Conservation (phyloP, 2,888 invertebrate species). For the Rhamphomyia laevipes region DNA sequence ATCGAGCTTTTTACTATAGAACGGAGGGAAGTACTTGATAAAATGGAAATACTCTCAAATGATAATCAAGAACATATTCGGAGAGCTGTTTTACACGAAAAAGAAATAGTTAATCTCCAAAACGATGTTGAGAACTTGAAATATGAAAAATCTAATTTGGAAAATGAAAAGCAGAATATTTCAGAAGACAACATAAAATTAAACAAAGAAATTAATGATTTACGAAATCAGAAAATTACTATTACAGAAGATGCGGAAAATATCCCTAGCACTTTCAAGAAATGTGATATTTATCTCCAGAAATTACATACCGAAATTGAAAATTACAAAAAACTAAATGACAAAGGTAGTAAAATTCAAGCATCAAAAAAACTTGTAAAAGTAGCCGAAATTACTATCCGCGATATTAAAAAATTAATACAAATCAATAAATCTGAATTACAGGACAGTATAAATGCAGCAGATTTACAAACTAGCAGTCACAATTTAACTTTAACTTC, state of each 20-base stretch:
- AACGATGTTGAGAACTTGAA: conserved; percentile 38
- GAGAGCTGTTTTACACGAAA: no score
- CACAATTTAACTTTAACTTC: no score
- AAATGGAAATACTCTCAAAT: conserved; percentile 48
- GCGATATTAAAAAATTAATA: no score
- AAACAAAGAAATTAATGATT: conserved; percentile 21
- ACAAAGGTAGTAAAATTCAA: conserved; percentile 32
- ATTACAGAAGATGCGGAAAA: conserved; percentile 26
- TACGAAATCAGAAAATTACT: conserved; percentile 29
- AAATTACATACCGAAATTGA: conserved; percentile 33
- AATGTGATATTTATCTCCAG: conserved; percentile 28
- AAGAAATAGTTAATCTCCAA: conserved; percentile 21
- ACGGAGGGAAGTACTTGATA: conserved; percentile 55
- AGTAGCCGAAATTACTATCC: conserved; percentile 20
- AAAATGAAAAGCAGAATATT: conserved; percentile 22
- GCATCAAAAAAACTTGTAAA: conserved; percentile 33
- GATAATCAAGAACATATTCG: conserved; percentile 41
- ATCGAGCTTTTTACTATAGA: conserved; percentile 58
- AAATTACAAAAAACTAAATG: conserved; percentile 32
- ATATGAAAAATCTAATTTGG: conserved; percentile 36
- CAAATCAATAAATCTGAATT: no score
- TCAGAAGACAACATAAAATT: conserved; percentile 23
- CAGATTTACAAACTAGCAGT: no score
- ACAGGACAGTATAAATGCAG: no score
- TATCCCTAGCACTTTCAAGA: conserved; percentile 21